phyloP scores from a whole-genome alignment of 1,140 invertebrate species.

The Panagrolaimus sp. region DNA sequence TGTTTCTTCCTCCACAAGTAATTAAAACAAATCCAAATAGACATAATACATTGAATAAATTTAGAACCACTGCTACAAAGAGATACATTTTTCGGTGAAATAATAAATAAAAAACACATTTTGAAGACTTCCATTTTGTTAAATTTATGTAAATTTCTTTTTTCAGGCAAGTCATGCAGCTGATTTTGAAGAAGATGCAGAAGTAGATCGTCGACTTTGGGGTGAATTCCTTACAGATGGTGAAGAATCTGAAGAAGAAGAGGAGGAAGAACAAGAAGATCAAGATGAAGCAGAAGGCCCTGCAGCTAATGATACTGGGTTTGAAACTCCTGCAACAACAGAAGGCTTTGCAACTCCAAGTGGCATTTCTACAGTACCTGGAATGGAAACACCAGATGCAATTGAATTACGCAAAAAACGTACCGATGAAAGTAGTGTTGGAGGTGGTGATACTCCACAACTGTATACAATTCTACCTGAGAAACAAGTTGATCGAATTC shows the following conservation, averaged over 20 bases:
- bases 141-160: constrained; percentile 20
- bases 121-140: too few relatives aligned
- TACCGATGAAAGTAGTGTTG: constrained; percentile 71
- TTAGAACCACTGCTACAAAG: too few relatives aligned
- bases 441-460: constrained; percentile 74
- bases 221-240: constrained; percentile 87
- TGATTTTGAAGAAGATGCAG: constrained; percentile 68
- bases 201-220: constrained; percentile 86
- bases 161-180: neutral
- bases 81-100: too few relatives aligned
- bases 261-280: constrained; percentile 64
- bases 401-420: constrained; percentile 95
- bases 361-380: constrained; percentile 86
- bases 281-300: constrained; percentile 55
- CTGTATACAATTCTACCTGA: constrained; percentile 90
- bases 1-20: too few relatives aligned
- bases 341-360: constrained; percentile 77
- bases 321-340: constrained; percentile 41
- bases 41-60: too few relatives aligned
- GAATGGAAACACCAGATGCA: constrained; percentile 92
- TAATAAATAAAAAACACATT: too few relatives aligned
- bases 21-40: too few relatives aligned
- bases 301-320: constrained; percentile 58
- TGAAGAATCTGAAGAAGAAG: constrained; percentile 66
- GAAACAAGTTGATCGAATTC: constrained; percentile 79